These are phyloP conservation scores for Chiroxiphia lanceolata DNA, from an alignment of 2,797 vertebrate genomes.

Conservation along the genomic window DNA sequence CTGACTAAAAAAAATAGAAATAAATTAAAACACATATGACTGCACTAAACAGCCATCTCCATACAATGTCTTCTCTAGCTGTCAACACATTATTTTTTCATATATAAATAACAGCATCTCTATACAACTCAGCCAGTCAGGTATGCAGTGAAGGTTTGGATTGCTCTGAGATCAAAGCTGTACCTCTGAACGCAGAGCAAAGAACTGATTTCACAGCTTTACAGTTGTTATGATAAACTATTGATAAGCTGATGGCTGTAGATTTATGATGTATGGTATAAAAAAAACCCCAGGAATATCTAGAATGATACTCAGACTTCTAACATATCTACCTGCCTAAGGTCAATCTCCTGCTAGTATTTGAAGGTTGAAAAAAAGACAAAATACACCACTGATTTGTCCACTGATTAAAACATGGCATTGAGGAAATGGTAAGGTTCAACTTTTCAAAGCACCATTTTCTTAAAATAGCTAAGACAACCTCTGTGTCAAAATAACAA, in stretches of 20 bases:
- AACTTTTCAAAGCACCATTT: not conserved
- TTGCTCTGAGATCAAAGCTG: not conserved
- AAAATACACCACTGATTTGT: not conserved
- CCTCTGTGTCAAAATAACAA: not conserved
- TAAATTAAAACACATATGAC: not conserved
- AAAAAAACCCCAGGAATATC: not conserved
- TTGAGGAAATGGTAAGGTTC: not conserved
- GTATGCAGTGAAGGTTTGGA: not conserved
- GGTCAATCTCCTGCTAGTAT: not conserved
- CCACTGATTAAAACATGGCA: not conserved
- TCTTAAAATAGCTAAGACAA: not conserved
- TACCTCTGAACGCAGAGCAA: not conserved
- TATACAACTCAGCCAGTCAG: not conserved
- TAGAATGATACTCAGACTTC: not conserved
- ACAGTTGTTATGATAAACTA: not conserved
- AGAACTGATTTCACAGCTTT: not conserved
- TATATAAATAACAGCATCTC: not conserved
- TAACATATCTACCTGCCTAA: not conserved
- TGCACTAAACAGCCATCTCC: not conserved
- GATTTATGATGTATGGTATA: not conserved
- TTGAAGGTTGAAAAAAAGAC: not conserved
- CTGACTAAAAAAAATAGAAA: not conserved
- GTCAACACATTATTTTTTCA: not conserved
- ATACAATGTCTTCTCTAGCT: not conserved
- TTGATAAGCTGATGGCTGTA: not conserved